Conservation (phyloP, 2,888 invertebrate species). For the Diarsia mendica region DNA sequence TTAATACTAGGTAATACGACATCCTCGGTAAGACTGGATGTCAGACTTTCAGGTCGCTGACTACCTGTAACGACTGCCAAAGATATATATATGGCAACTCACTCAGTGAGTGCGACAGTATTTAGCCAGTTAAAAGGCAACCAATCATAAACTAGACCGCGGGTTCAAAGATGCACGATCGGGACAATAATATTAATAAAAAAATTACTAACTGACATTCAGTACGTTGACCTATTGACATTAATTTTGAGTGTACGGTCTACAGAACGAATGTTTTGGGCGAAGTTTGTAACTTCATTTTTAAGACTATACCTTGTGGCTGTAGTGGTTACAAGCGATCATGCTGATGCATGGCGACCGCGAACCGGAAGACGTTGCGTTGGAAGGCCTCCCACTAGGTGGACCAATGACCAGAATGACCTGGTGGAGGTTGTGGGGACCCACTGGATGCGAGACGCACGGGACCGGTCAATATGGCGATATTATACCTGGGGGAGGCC, state of each 20-base stretch:
- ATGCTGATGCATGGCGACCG: not conserved
- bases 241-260: conserved; percentile 50
- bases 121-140: not conserved
- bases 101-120: conserved; percentile 1
- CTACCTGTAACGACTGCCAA: too few species aligned
- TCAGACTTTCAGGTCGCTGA: too few species aligned
- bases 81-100: too few species aligned
- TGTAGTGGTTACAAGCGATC: not conserved
- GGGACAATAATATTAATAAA: conserved; percentile 48
- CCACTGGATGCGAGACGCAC: too few species aligned
- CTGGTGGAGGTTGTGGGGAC: too few species aligned
- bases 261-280: conserved; percentile 12
- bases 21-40: too few species aligned
- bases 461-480: too few species aligned
- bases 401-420: too few species aligned
- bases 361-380: too few species aligned
- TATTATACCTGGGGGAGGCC: too few species aligned
- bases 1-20: too few species aligned
- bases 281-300: not conserved
- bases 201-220: conserved; percentile 34
- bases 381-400: too few species aligned
- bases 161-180: conserved; percentile 31
- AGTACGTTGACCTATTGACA: conserved; percentile 60
- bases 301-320: not conserved
- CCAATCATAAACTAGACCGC: conserved; percentile 31